Conservation (phyloP, 2,888 invertebrate species). For the Orthonychiurus folsomi region DNA sequence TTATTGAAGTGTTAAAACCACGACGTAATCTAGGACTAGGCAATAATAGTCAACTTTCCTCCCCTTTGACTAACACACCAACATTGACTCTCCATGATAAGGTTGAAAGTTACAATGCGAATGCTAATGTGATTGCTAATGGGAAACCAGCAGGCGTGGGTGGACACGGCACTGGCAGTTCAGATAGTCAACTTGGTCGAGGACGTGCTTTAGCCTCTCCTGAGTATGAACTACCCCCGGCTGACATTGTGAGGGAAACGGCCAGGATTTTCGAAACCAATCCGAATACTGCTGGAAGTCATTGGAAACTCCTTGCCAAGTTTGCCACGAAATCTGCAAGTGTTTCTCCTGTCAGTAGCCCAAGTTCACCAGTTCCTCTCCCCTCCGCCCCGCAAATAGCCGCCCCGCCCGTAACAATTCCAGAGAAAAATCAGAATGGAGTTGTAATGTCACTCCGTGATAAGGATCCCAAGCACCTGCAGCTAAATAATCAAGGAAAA, state of each 20-base stretch:
- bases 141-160: slow-evolving; percentile 13
- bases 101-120: not conserved
- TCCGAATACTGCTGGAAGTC: slow-evolving; percentile 33
- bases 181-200: slow-evolving; percentile 17
- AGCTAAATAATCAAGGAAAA: slow-evolving; percentile 39
- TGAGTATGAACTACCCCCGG: slow-evolving; percentile 73
- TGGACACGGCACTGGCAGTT: slow-evolving; percentile 25
- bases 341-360: not conserved
- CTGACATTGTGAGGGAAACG: slow-evolving; percentile 78
- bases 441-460: not conserved
- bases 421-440: slow-evolving; percentile 9
- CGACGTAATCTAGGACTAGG: slow-evolving; percentile 19
- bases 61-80: not conserved
- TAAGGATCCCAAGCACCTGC: not conserved
- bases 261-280: slow-evolving; percentile 70
- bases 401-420: slow-evolving; percentile 10
- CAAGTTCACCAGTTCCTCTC: not conserved
- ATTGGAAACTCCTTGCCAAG: slow-evolving; percentile 4
- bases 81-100: not conserved
- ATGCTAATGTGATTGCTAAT: slow-evolving; percentile 2
- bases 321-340: slow-evolving; percentile 6
- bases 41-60: not conserved
- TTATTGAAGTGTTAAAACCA: slow-evolving; percentile 39
- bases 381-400: not conserved
- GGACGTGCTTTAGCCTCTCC: slow-evolving; percentile 20